A percentile compares a stretch with the other conserved stretches of the same genome.
Evolutionary conservation across 2,113 vertebrate species (phyloP).

Genomic region (Thinocorus orbignyianus): DNA sequence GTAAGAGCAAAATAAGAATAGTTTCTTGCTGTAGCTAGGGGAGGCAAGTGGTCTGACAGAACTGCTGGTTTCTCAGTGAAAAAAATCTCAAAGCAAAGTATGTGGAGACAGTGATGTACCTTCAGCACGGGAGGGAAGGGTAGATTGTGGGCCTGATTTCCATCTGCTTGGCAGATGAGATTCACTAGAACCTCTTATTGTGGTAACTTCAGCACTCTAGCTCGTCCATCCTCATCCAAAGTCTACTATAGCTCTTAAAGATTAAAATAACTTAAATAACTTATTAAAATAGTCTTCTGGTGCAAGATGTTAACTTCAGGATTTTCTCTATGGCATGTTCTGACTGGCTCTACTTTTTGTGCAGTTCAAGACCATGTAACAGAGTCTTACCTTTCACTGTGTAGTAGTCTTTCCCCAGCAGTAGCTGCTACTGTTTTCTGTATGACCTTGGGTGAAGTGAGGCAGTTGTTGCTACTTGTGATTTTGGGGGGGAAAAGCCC

Average conservation of each 20-base stretch:
- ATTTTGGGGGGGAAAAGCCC: neutral
- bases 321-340: neutral
- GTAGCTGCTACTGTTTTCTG: neutral
- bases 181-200: neutral
- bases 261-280: no score
- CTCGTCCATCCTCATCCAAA: neutral
- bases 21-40: neutral
- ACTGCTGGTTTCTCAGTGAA: neutral
- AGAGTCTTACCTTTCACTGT: neutral
- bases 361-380: neutral
- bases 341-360: fast-evolving
- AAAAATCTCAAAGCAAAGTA: neutral
- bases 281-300: neutral
- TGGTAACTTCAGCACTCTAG: neutral
- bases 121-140: neutral
- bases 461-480: neutral
- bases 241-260: neutral
- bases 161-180: neutral
- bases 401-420: neutral
- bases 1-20: constrained; percentile 47
- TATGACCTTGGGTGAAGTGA: neutral
- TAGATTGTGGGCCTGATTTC: neutral
- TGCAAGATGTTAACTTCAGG: neutral
- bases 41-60: neutral
- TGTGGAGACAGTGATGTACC: neutral